Percentiles rank a stretch among this genome's conserved stretches.
Evolutionary conservation across 2,113 vertebrate species (phyloP).

Genomic region (Istiophorus platypterus): DNA sequence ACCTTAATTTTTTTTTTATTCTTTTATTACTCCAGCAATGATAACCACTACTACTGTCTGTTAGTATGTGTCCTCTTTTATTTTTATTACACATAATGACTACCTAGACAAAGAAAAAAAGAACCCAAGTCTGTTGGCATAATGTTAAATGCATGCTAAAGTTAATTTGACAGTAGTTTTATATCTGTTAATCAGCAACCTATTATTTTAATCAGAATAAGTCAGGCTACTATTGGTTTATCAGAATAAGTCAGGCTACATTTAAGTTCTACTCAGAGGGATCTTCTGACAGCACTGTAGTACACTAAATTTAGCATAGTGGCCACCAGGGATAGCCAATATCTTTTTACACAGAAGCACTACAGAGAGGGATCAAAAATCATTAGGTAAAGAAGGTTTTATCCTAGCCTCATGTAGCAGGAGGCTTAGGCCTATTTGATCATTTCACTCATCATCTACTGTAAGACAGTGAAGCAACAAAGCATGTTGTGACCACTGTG

Average conservation of each 20-base stretch:
- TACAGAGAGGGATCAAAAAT: slow-evolving; percentile 28
- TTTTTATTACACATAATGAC: not conserved
- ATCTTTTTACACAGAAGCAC: slow-evolving; percentile 21
- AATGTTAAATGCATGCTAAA: not conserved
- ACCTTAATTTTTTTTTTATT: slow-evolving; percentile 2
- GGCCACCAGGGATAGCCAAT: slow-evolving; percentile 26
- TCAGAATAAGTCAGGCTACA: not conserved
- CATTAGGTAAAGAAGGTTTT: slow-evolving; percentile 37
- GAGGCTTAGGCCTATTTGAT: slow-evolving; percentile 7
- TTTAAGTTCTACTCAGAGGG: slow-evolving; percentile 1
- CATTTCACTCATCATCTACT: slow-evolving; percentile 1
- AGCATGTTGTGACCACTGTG: not conserved
- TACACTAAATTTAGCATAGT: slow-evolving; percentile 28
- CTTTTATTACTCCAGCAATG: not conserved
- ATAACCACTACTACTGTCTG: not conserved
- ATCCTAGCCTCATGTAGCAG: slow-evolving; percentile 1
- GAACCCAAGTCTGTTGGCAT: not conserved
- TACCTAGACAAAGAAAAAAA: not conserved
- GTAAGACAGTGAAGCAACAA: not conserved
- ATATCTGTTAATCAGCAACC: not conserved
- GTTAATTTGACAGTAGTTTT: not conserved
- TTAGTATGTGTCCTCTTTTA: not conserved
- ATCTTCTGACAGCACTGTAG: not conserved
- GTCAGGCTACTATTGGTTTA: not conserved
- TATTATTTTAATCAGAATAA: not conserved